Conservation (phyloP, 2,888 invertebrate species). For the Scaptomyza tumidula region DNA sequence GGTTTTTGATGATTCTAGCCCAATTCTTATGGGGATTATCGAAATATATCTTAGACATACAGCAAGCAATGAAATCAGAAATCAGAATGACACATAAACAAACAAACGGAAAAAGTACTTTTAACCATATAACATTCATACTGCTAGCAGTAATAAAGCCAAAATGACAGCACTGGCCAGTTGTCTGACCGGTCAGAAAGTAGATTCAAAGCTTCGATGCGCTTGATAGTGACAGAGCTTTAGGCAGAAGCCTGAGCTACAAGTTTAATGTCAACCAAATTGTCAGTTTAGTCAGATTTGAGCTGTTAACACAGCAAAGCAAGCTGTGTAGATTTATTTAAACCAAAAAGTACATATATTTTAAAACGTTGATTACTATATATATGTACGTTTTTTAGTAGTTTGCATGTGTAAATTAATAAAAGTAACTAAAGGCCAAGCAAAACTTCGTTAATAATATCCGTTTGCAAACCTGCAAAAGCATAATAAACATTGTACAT, state of each 20-base stretch:
- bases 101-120: no score
- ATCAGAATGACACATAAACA: no score
- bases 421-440: background rate
- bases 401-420: background rate
- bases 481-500: no score
- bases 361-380: slow-evolving; percentile 15
- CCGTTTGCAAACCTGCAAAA: no score
- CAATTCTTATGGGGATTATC: no score
- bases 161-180: background rate
- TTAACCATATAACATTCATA: no score
- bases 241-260: slow-evolving; percentile 22
- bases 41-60: no score
- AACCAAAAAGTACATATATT: slow-evolving; percentile 5
- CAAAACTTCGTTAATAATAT: no score
- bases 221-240: slow-evolving; percentile 21
- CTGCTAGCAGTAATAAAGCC: background rate
- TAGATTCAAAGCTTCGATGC: slow-evolving; percentile 41
- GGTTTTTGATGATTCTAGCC: no score
- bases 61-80: no score
- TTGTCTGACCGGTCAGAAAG: slow-evolving; percentile 3
- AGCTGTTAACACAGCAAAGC: slow-evolving; percentile 19
- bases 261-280: slow-evolving; percentile 27
- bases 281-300: slow-evolving; percentile 35
- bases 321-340: slow-evolving; percentile 1
- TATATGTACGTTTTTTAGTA: slow-evolving; percentile 1